These are phyloP conservation scores for Micromys minutus DNA, from an alignment of 2,113 vertebrate species.

Conservation along the genomic window DNA sequence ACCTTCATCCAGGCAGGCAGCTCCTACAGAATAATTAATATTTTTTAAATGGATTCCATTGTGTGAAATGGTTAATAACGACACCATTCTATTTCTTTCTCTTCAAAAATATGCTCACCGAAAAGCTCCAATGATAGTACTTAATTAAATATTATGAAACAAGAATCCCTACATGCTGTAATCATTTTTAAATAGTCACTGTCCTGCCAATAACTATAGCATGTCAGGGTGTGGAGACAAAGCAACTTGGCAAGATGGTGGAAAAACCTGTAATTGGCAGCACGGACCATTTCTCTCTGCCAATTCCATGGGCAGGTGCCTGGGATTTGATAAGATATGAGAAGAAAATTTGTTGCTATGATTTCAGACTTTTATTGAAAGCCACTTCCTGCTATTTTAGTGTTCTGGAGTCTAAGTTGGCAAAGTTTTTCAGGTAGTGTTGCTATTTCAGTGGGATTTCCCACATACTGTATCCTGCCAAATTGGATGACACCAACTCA, in stretches of 20 bases:
- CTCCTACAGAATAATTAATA: conserved; percentile 23
- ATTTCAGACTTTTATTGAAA: conserved; percentile 56
- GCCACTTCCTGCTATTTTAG: conserved; percentile 50
- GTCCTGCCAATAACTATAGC: conserved; percentile 70
- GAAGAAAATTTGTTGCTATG: conserved; percentile 51
- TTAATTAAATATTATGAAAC: conserved; percentile 68
- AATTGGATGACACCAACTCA: not conserved
- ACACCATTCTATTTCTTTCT: conserved; percentile 8
- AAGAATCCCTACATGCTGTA: conserved; percentile 39
- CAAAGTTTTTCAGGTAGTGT: not conserved
- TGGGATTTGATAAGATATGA: conserved; percentile 61
- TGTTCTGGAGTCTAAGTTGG: not conserved
- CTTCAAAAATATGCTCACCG: not conserved
- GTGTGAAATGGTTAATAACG: not conserved
- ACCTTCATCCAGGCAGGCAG: not conserved
- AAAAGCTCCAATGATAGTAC: conserved; percentile 41
- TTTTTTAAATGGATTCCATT: conserved; percentile 5
- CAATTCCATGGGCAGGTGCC: conserved; percentile 70
- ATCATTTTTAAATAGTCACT: conserved; percentile 71
- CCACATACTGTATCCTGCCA: not conserved
- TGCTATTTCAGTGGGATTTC: not conserved
- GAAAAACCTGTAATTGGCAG: conserved; percentile 58
- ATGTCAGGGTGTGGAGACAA: conserved; percentile 70
- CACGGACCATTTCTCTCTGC: conserved; percentile 56
- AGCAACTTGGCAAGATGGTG: conserved; percentile 66